phyloP scores from a whole-genome alignment of 2,888 invertebrate species.

The Papilio demoleus region DNA sequence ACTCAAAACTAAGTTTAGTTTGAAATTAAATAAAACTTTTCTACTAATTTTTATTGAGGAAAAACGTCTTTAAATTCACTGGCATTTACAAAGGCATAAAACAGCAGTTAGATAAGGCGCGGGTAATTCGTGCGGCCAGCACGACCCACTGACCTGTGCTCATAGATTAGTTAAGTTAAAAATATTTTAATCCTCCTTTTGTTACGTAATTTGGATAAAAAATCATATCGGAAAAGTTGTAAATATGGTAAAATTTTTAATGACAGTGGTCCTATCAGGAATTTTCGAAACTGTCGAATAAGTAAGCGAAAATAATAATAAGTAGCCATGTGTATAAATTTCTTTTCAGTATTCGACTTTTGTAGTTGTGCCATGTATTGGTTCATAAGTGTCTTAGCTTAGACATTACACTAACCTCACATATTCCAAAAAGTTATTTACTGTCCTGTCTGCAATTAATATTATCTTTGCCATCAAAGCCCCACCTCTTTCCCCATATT shows the following conservation, averaged over 20 bases:
- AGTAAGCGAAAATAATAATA: too few relatives aligned
- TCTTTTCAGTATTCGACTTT: too few relatives aligned
- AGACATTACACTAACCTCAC: too few relatives aligned
- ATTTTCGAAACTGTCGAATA: too few relatives aligned
- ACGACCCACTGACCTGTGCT: conserved; percentile 54
- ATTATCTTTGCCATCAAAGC: conserved; percentile 27
- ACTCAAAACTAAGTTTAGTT: too few relatives aligned
- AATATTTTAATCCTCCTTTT: neutral
- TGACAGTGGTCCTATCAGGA: too few relatives aligned
- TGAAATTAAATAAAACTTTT: neutral
- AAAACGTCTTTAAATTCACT: neutral
- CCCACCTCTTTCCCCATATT: conserved; percentile 47
- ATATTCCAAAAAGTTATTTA: too few relatives aligned
- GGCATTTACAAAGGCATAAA: conserved; percentile 19
- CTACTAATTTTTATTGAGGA: neutral
- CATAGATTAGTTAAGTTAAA: conserved; percentile 47
- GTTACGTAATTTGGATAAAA: neutral
- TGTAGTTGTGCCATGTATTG: too few relatives aligned
- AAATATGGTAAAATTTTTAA: too few relatives aligned
- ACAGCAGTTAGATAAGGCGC: conserved; percentile 51
- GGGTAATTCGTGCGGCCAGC: conserved; percentile 46
- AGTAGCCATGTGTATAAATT: too few relatives aligned
- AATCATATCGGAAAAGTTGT: neutral
- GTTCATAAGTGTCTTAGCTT: too few relatives aligned
- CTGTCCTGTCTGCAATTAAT: conserved; percentile 7